These are phyloP conservation scores for Drosophila sproati DNA, from an alignment of 1,140 invertebrate species.

Conservation along the genomic window DNA sequence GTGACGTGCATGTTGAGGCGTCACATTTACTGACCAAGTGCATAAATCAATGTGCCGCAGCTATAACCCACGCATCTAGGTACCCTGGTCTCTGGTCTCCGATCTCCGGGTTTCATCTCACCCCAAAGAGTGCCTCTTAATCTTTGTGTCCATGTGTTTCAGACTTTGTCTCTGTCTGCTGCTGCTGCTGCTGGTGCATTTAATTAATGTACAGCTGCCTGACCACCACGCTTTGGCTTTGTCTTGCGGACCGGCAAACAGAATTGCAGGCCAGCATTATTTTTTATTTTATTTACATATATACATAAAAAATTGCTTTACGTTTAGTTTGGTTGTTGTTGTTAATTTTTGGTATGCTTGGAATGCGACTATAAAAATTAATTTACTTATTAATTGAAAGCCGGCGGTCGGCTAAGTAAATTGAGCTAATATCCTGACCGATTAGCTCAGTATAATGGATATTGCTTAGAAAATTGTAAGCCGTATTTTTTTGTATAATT, in stretches of 20 bases:
- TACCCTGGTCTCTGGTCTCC: slow-evolving; percentile 1
- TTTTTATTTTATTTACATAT: slow-evolving; percentile 9
- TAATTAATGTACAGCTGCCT: slow-evolving; percentile 48
- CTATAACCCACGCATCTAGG: slow-evolving; percentile 54
- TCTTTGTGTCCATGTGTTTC: slow-evolving; percentile 3
- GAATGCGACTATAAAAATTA: slow-evolving; percentile 51
- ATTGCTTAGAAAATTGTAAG: slow-evolving; percentile 1
- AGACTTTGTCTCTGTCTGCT: slow-evolving; percentile 3
- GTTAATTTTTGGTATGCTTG: slow-evolving; percentile 43
- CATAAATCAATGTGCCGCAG: slow-evolving; percentile 72
- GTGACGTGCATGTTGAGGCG: slow-evolving; percentile 81
- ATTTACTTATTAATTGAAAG: slow-evolving; percentile 58
- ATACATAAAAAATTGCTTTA: slow-evolving; percentile 49
- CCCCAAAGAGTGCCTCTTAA: slow-evolving; percentile 18
- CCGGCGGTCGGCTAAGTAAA: slow-evolving; percentile 28
- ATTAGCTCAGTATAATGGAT: not conserved
- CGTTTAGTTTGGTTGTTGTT: slow-evolving; percentile 43
- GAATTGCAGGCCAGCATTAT: slow-evolving; percentile 21
- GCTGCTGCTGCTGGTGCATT: slow-evolving; percentile 29
- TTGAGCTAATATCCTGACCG: slow-evolving; percentile 2
- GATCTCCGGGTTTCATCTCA: slow-evolving; percentile 13
- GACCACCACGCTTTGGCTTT: slow-evolving; percentile 39
- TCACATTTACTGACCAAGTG: slow-evolving; percentile 70
- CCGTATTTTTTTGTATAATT: not conserved
- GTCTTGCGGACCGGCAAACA: slow-evolving; percentile 1